Evolutionary conservation across 64 coral and sea anemone genomes (phyloP).

Genomic region (Acropora yongei): DNA sequence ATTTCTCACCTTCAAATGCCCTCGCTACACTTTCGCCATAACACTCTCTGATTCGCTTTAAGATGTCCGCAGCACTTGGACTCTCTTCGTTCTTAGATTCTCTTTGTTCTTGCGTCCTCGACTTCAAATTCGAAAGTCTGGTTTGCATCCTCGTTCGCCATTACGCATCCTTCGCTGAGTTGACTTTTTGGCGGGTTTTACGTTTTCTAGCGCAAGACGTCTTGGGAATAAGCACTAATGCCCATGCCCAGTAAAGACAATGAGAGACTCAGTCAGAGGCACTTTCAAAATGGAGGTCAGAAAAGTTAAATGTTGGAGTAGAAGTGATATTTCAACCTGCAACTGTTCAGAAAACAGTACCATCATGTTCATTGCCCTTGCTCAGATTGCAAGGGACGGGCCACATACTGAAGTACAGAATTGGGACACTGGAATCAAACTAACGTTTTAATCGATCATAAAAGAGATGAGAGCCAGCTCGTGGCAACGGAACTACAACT

Average conservation of each 20-base stretch:
- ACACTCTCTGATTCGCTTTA: slow-evolving; percentile 2
- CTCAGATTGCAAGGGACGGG: not conserved
- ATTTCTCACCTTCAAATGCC: slow-evolving; percentile 6
- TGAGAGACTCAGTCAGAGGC: too few species aligned
- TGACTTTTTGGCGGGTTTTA: not conserved
- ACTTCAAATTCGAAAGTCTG: not conserved
- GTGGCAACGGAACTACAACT: not conserved
- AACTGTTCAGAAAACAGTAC: too few species aligned
- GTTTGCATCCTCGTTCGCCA: not conserved
- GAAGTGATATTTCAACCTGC: too few species aligned
- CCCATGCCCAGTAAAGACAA: too few species aligned
- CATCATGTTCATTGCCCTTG: not conserved
- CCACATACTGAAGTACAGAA: not conserved
- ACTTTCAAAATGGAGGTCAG: too few species aligned
- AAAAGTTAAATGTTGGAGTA: too few species aligned
- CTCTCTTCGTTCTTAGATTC: not conserved
- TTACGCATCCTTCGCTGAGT: too few species aligned
- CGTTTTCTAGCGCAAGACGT: too few species aligned
- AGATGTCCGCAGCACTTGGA: not conserved
- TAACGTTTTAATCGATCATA: slow-evolving; percentile 3
- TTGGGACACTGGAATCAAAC: not conserved
- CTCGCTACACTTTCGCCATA: not conserved
- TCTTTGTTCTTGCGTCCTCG: not conserved
- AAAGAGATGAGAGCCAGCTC: slow-evolving; percentile 1
- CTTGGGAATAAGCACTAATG: too few species aligned